A percentile compares a stretch with the other conserved stretches of the same genome.
These are phyloP conservation scores for Neolamprologus brichardi DNA, from an alignment of 2,113 vertebrate species.

Conservation along the genomic window DNA sequence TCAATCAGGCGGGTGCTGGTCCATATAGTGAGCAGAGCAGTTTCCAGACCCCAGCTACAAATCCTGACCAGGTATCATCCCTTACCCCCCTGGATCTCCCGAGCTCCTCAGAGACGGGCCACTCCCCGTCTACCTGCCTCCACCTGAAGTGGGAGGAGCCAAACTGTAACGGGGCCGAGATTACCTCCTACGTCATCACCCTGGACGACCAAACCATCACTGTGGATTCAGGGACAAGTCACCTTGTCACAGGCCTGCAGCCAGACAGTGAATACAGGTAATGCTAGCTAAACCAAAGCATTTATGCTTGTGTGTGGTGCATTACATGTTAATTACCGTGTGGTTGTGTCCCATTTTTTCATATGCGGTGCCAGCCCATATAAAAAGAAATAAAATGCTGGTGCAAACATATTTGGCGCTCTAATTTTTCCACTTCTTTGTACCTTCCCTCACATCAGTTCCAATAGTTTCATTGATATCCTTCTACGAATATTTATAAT, in stretches of 20 bases:
- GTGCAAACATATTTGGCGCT: neutral
- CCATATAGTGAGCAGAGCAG: slow-evolving; percentile 83
- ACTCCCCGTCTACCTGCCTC: slow-evolving; percentile 84
- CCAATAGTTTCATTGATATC: neutral
- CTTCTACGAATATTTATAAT: neutral
- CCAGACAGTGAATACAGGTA: slow-evolving; percentile 94
- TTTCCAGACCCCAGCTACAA: slow-evolving; percentile 82
- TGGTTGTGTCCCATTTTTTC: neutral
- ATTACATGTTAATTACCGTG: neutral
- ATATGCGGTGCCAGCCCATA: neutral
- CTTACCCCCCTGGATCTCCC: slow-evolving; percentile 80
- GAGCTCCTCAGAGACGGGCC: slow-evolving; percentile 54
- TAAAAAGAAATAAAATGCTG: neutral
- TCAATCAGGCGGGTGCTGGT: slow-evolving; percentile 89
- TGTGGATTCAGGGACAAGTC: slow-evolving; percentile 75
- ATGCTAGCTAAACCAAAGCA: neutral
- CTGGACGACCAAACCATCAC: slow-evolving; percentile 77
- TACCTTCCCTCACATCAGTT: neutral
- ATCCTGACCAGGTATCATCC: slow-evolving; percentile 76
- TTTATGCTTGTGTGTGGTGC: neutral
- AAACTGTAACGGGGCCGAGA: slow-evolving; percentile 87
- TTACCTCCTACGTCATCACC: slow-evolving; percentile 83
- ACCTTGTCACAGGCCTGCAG: slow-evolving; percentile 79
- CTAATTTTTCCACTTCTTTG: neutral
- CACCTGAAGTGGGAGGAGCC: slow-evolving; percentile 92